Evolutionary conservation across 1,140 invertebrate species (phyloP).

Genomic region (Drosophila santomea): DNA sequence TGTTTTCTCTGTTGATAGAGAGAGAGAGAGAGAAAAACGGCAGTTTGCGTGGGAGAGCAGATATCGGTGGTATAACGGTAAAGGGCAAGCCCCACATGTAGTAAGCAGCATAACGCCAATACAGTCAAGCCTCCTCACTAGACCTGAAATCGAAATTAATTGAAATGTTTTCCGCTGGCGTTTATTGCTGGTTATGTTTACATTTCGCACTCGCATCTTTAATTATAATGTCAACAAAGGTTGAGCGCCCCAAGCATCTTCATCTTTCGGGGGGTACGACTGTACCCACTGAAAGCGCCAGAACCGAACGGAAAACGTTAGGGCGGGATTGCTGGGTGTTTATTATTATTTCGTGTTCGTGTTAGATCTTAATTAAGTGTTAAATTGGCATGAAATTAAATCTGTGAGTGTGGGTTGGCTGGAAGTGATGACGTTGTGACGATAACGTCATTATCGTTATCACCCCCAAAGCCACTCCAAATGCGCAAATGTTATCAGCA

Average conservation of each 20-base stretch:
- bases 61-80: constrained; percentile 57
- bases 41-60: constrained; percentile 11
- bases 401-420: constrained; percentile 32
- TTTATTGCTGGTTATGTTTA: constrained; percentile 40
- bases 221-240: constrained; percentile 42
- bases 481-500: constrained; percentile 79
- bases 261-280: constrained; percentile 16
- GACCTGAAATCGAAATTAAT: constrained; percentile 21
- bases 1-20: constrained; percentile 1
- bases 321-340: constrained; percentile 17
- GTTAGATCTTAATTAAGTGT: constrained; percentile 74
- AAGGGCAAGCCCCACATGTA: constrained; percentile 34
- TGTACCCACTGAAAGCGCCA: constrained; percentile 15
- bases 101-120: constrained; percentile 1
- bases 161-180: constrained; percentile 36
- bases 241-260: constrained; percentile 14
- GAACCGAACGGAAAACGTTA: constrained; percentile 19
- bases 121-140: constrained; percentile 30
- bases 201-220: constrained; percentile 33
- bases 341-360: constrained; percentile 50
- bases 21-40: not conserved
- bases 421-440: constrained; percentile 60
- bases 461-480: constrained; percentile 46
- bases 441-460: constrained; percentile 72
- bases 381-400: constrained; percentile 75